Evolutionary conservation across 1,140 invertebrate genomes (phyloP).

Genomic region (Lasioglossum albipes): DNA sequence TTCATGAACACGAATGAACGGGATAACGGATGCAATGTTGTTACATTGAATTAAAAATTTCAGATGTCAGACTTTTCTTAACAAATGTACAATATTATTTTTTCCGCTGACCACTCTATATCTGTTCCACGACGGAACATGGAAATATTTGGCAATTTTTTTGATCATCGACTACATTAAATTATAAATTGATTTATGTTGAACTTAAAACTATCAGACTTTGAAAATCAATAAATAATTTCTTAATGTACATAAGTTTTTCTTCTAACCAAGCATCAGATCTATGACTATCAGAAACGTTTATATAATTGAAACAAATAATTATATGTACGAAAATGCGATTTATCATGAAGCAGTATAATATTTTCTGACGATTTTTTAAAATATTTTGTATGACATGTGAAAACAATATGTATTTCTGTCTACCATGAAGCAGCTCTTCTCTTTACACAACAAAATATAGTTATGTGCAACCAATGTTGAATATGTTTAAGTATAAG

Average conservation of each 20-base stretch:
- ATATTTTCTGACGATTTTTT: slow-evolving; percentile 38
- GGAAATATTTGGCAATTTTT: slow-evolving; percentile 50
- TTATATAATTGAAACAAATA: slow-evolving; percentile 15
- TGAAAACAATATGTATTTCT: slow-evolving; percentile 16
- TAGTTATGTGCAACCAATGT: too few species aligned
- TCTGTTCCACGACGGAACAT: slow-evolving; percentile 24
- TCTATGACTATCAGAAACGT: slow-evolving; percentile 4
- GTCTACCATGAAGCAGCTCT: slow-evolving; percentile 44
- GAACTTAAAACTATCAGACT: slow-evolving; percentile 67
- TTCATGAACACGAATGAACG: slow-evolving; percentile 63
- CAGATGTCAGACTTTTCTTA: slow-evolving; percentile 56
- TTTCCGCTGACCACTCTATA: slow-evolving; percentile 40
- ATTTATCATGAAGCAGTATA: slow-evolving; percentile 23
- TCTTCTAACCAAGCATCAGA: slow-evolving; percentile 8
- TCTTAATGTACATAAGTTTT: not conserved
- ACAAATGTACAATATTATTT: slow-evolving; percentile 53
- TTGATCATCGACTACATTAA: slow-evolving; percentile 35
- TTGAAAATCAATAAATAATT: slow-evolving; percentile 50
- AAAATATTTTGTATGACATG: slow-evolving; percentile 35
- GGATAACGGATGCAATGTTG: slow-evolving; percentile 56
- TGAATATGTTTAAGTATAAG: not conserved
- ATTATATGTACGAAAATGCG: slow-evolving; percentile 29
- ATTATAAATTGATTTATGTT: slow-evolving; percentile 48
- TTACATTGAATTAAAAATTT: slow-evolving; percentile 56
- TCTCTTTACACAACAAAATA: slow-evolving; percentile 64